Conservation (phyloP, 1,140 invertebrate species). For the Zaprionus camerounensis region DNA sequence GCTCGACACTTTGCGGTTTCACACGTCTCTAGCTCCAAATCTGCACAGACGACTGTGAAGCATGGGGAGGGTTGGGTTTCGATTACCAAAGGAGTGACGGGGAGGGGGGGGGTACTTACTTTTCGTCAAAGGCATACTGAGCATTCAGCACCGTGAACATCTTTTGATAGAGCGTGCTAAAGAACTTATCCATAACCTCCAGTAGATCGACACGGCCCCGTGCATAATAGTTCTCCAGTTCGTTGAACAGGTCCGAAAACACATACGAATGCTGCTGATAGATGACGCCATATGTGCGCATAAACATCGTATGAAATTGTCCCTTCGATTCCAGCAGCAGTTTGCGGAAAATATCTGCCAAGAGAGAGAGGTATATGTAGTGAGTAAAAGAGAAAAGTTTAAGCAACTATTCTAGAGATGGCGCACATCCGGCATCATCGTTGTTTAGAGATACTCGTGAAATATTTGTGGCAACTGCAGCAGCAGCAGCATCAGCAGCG, state of each 20-base stretch:
- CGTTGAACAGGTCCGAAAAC: slow-evolving; percentile 95
- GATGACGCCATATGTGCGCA: slow-evolving; percentile 96
- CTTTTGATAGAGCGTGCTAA: slow-evolving; percentile 95
- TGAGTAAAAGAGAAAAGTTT: slow-evolving; percentile 36
- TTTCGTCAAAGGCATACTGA: slow-evolving; percentile 94
- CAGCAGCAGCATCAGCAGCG: slow-evolving; percentile 48
- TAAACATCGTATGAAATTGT: slow-evolving; percentile 97
- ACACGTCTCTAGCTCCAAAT: slow-evolving; percentile 70
- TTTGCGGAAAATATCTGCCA: slow-evolving; percentile 93
- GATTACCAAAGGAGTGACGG: slow-evolving; percentile 28
- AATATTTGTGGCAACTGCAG: slow-evolving; percentile 55
- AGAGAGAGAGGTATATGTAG: slow-evolving; percentile 10
- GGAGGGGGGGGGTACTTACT: slow-evolving; percentile 86
- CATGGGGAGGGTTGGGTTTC: slow-evolving; percentile 31
- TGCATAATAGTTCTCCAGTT: slow-evolving; percentile 95
- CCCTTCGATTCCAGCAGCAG: slow-evolving; percentile 92
- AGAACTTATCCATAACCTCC: slow-evolving; percentile 96
- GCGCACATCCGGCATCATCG: slow-evolving; percentile 50
- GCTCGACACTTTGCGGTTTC: slow-evolving; percentile 75
- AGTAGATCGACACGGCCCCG: slow-evolving; percentile 92
- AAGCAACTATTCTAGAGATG: slow-evolving; percentile 15
- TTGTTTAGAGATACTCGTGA: slow-evolving; percentile 54
- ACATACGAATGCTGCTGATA: slow-evolving; percentile 97
- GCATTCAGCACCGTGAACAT: slow-evolving; percentile 98
- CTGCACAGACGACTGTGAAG: slow-evolving; percentile 12